These are phyloP conservation scores for Papio anubis DNA, from an alignment of 2,113 vertebrate genomes.

Conservation along the genomic window DNA sequence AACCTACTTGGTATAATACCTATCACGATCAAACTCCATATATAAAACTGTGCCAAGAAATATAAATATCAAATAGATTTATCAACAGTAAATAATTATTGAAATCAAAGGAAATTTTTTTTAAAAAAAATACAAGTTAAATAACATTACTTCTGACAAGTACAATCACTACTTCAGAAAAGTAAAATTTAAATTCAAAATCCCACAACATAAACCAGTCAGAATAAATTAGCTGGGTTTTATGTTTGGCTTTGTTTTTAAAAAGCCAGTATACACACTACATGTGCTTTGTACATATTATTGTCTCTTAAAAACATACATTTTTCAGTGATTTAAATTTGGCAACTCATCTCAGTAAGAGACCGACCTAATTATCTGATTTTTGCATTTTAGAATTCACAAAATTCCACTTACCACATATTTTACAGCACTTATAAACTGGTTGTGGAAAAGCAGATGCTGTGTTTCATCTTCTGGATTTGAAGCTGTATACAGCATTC, in stretches of 20 bases:
- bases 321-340: slow-evolving; percentile 26
- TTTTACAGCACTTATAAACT: slow-evolving; percentile 98
- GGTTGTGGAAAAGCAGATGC: slow-evolving; percentile 98
- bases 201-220: slow-evolving; percentile 41
- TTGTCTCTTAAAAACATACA: background rate
- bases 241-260: slow-evolving; percentile 29
- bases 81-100: slow-evolving; percentile 44
- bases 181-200: slow-evolving; percentile 45
- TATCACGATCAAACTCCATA: background rate
- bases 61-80: slow-evolving; percentile 20
- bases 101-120: slow-evolving; percentile 27
- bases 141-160: slow-evolving; percentile 14
- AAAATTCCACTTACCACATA: slow-evolving; percentile 93
- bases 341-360: slow-evolving; percentile 38
- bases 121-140: background rate
- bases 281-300: background rate
- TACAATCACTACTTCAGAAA: slow-evolving; percentile 34
- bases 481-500: slow-evolving; percentile 97
- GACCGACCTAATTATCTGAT: background rate
- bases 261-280: slow-evolving; percentile 10
- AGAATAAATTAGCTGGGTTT: slow-evolving; percentile 38
- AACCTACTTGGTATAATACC: slow-evolving; percentile 40
- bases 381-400: slow-evolving; percentile 57
- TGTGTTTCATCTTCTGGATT: slow-evolving; percentile 98
- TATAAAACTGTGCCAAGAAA: slow-evolving; percentile 26